Conservation (phyloP, 2,888 invertebrate species). For the Machimus atricapillus region DNA sequence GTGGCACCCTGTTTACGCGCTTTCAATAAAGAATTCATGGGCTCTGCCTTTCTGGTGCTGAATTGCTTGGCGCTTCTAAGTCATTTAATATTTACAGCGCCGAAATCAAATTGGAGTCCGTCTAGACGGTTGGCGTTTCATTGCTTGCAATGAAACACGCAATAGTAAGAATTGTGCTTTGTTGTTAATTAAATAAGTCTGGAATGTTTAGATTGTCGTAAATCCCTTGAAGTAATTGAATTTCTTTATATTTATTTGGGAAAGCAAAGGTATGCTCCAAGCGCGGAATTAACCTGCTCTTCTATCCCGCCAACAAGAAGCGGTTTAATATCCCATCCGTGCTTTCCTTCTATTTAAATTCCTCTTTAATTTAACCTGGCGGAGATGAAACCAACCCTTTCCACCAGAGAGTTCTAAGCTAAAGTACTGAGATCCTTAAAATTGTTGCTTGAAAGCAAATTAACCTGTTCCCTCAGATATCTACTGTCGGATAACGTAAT, state of each 20-base stretch:
- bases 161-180: neutral
- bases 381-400: neutral
- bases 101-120: neutral
- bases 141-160: neutral
- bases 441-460: slow-evolving; percentile 24
- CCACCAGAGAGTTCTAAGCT: neutral
- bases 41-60: neutral
- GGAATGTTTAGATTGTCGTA: neutral
- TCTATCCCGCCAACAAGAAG: neutral
- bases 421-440: neutral
- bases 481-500: slow-evolving; percentile 31
- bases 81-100: neutral
- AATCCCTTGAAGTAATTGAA: neutral
- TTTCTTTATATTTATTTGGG: neutral
- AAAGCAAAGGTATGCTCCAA: neutral
- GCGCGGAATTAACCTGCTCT: neutral
- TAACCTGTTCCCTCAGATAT: slow-evolving; percentile 23
- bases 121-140: neutral
- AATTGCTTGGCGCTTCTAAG: neutral
- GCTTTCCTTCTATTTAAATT: neutral
- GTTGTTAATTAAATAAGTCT: neutral
- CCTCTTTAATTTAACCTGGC: neutral
- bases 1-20: neutral
- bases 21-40: neutral
- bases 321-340: neutral